phyloP scores from a whole-genome alignment of 1,140 invertebrate genomes.

The Drosophila mojavensis region DNA sequence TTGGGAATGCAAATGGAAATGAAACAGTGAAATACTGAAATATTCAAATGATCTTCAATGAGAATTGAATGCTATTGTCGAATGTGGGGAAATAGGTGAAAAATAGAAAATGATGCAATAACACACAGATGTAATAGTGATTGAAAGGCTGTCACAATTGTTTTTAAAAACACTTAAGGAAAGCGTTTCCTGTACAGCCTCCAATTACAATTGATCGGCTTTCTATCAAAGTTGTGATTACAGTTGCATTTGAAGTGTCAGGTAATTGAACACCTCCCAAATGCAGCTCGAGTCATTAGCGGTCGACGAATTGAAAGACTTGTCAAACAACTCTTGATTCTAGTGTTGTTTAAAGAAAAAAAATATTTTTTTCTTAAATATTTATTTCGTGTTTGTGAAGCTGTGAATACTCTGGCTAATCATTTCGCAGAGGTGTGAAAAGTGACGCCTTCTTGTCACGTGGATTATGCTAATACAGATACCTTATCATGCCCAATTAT shows the following conservation, averaged over 20 bases:
- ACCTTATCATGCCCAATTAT: constrained; percentile 59
- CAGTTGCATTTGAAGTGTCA: constrained; percentile 66
- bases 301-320: constrained; percentile 17
- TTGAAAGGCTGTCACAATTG: constrained; percentile 27
- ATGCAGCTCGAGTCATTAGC: constrained; percentile 45
- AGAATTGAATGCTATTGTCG: constrained; percentile 51
- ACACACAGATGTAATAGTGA: background rate
- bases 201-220: constrained; percentile 33
- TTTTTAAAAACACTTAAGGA: background rate
- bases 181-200: constrained; percentile 15
- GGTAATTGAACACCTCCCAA: constrained; percentile 68
- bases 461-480: constrained; percentile 64
- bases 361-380: background rate
- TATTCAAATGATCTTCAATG: constrained; percentile 17
- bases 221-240: constrained; percentile 36
- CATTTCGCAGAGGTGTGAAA: constrained; percentile 54
- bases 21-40: constrained; percentile 1
- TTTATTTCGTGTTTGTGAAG: background rate
- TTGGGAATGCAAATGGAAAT: constrained; percentile 13
- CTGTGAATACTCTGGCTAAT: constrained; percentile 10
- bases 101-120: constrained; percentile 46
- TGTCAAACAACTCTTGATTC: constrained; percentile 11
- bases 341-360: constrained; percentile 1
- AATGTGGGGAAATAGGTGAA: constrained; percentile 38
- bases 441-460: constrained; percentile 47